Percentiles rank a stretch among this genome's conserved stretches.
These are phyloP conservation scores for Heliconius melpomene DNA, from an alignment of 1,140 invertebrate species.

Conservation along the genomic window DNA sequence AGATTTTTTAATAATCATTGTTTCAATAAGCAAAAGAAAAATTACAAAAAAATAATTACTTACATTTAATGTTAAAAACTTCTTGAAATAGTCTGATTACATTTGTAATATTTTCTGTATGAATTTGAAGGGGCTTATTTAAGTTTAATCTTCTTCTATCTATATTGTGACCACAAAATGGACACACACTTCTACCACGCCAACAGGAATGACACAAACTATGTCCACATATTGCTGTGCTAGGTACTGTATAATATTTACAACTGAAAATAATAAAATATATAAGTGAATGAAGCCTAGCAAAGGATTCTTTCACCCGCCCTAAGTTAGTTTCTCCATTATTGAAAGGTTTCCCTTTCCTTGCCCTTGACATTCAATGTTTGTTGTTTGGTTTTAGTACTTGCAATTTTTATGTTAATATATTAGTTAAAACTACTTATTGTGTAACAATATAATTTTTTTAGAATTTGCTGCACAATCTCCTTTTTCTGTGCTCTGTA, in stretches of 20 bases:
- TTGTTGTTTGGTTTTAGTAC: neutral
- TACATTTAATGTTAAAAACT: slow-evolving; percentile 52
- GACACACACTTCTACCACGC: slow-evolving; percentile 52
- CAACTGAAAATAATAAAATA: slow-evolving; percentile 52
- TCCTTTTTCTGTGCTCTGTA: no score
- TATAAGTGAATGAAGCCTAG: no score
- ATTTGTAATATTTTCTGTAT: slow-evolving; percentile 54
- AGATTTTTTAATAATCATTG: slow-evolving; percentile 35
- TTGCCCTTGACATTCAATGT: no score
- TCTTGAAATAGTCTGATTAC: slow-evolving; percentile 56
- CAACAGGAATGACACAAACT: slow-evolving; percentile 66
- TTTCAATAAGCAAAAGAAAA: neutral
- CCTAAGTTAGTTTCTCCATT: no score
- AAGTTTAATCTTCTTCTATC: slow-evolving; percentile 52
- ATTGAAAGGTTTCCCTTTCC: no score
- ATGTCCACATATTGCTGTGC: slow-evolving; percentile 65
- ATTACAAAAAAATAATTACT: slow-evolving; percentile 37
- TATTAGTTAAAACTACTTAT: neutral
- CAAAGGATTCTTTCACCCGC: no score
- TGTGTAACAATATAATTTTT: no score
- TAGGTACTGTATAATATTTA: slow-evolving; percentile 61
- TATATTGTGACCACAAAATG: slow-evolving; percentile 48
- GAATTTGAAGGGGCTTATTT: slow-evolving; percentile 55
- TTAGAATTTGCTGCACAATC: no score
- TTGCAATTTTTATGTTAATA: neutral